Base-by-base conservation (phyloP, 2,113 vertebrate genomes). In the Sclerurus mexicanus region DNA sequence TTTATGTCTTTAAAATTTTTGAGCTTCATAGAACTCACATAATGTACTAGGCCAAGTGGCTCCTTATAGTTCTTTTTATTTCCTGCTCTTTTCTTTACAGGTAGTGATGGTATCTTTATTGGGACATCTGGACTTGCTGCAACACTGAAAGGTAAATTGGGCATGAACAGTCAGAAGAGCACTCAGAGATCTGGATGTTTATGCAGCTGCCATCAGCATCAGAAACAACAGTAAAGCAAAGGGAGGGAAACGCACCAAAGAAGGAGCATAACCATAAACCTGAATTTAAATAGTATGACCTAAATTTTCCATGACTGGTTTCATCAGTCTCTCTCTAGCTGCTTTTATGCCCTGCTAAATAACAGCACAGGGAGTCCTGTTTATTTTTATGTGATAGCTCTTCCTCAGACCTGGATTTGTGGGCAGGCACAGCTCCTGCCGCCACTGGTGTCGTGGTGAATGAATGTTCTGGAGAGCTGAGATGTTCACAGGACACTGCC, bases 231-330 rank as follows among this genome's bases (percentile, higher is more conserved):
- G 30, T 46, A 74, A 50, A 89, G 59, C 79, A 62, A 1, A 30
- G 64, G 56, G 53, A 87, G n/a, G 56, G 73, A 94, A 86, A 56
- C 40, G 64, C 24, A 33, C 87, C 89, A 49, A 87, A 94, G 73
- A 91, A 92, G 60, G 84, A 92, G 60, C 85, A 31, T 31, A 82
- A 56, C 60, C 93, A 75, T 64, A 87, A 90, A 85, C n/a, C 33
- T 64, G 73, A 87, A 78, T 90, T 95, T 75, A 75, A 94, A 89
- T 58, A 72, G 40, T 33, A 68, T 92, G 87, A 92, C 69, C 80
- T 73, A 89, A 68, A 68, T 93, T 96, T 97, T 97, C 94, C 93
- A 91, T 94, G 66, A 79, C 89, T 75, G 39, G 24, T 76, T 93
- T 76, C 78, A 58, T 78, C 84, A 76, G 81, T 94, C 59, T 60